Conservation (phyloP, 2,113 vertebrate species). For the Cariama cristata region DNA sequence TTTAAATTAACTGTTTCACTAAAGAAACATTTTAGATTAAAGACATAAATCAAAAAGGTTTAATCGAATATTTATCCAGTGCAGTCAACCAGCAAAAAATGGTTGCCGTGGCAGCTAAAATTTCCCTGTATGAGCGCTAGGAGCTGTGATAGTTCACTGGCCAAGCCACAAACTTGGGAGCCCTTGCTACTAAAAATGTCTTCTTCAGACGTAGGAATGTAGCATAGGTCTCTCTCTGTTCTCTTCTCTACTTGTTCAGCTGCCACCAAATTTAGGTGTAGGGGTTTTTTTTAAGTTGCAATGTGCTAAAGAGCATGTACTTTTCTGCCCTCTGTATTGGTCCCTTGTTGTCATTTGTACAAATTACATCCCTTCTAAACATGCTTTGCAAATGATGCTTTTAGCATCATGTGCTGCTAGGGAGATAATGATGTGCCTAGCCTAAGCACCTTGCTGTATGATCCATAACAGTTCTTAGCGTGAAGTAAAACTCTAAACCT, state of each 20-base stretch:
- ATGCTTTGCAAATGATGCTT: neutral
- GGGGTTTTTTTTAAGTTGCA: neutral
- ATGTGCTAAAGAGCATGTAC: neutral
- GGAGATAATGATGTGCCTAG: neutral
- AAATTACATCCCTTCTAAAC: neutral
- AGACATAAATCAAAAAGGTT: neutral
- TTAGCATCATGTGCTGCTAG: neutral
- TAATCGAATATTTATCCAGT: neutral
- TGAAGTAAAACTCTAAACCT: neutral
- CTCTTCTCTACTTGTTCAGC: neutral
- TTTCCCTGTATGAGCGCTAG: neutral
- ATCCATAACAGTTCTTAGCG: neutral
- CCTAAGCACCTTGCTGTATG: neutral
- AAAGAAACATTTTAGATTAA: neutral
- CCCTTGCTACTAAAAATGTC: neutral
- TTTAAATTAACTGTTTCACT: constrained; percentile 9
- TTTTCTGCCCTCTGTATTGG: neutral
- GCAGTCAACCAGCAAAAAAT: neutral
- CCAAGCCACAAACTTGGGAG: neutral
- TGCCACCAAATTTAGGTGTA: neutral
- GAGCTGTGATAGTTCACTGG: neutral
- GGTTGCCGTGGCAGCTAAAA: constrained; percentile 26
- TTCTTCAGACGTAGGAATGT: fast-evolving
- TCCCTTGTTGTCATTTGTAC: neutral
- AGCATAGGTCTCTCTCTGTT: neutral